Percentiles rank a stretch among this genome's conserved stretches.
phyloP scores from a whole-genome alignment of 2,797 vertebrate genomes.

The Rhabdomys pumilio region DNA sequence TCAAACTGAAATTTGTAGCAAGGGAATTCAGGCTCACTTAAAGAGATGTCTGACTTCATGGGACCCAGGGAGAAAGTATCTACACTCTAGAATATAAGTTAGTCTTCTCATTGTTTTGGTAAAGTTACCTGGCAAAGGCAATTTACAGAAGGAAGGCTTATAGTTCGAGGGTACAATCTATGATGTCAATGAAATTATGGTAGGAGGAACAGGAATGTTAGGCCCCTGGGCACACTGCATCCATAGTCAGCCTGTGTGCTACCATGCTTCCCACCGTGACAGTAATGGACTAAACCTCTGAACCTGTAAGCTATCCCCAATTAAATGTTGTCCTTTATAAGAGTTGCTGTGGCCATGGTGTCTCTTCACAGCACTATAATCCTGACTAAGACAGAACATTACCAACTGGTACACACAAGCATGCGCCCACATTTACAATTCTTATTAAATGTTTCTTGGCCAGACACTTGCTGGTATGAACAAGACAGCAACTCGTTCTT shows the following conservation, averaged over 20 bases:
- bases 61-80: neutral
- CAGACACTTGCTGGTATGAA: neutral
- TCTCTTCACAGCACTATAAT: neutral
- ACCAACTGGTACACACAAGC: neutral
- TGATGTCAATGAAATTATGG: neutral
- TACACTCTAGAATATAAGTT: neutral
- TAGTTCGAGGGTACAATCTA: neutral
- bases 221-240: neutral
- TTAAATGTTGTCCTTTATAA: neutral
- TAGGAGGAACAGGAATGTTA: neutral
- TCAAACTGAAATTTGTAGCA: neutral
- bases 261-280: neutral
- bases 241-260: neutral
- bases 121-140: neutral
- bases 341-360: neutral
- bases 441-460: constrained; percentile 9
- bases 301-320: neutral
- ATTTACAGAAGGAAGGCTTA: neutral
- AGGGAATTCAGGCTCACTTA: neutral
- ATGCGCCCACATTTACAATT: neutral
- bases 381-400: constrained; percentile 7
- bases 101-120: neutral
- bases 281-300: neutral
- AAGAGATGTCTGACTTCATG: neutral
- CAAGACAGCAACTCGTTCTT: neutral